phyloP scores from a whole-genome alignment of 2,113 vertebrate species.

The Nycticryphes semicollaris region DNA sequence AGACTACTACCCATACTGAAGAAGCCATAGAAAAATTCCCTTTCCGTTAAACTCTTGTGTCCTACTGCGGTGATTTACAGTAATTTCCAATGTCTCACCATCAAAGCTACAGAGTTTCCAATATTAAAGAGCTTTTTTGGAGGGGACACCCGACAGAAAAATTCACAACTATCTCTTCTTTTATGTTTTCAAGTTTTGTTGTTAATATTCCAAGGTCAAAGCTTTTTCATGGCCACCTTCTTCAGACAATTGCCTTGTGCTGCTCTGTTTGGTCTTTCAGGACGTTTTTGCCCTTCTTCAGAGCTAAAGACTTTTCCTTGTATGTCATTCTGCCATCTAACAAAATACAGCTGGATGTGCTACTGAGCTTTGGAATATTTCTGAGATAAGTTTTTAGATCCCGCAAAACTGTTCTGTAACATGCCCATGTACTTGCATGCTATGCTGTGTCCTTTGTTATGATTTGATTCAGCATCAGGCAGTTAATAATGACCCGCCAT shows the following conservation, averaged over 20 bases:
- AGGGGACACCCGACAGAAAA: too few species aligned
- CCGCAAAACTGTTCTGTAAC: neutral
- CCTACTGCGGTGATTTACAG: neutral
- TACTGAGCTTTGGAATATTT: neutral
- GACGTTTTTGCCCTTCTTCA: neutral
- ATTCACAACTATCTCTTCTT: neutral
- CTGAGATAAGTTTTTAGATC: neutral
- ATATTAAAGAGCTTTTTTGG: neutral
- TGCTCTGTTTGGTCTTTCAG: neutral
- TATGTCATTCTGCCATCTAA: neutral
- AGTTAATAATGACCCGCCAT: neutral
- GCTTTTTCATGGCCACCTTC: neutral
- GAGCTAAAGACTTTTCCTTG: neutral
- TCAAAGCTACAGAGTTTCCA: neutral
- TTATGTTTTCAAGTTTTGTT: neutral
- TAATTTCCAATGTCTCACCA: neutral
- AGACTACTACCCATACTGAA: neutral
- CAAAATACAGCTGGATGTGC: neutral
- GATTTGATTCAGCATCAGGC: neutral
- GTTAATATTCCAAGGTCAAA: neutral
- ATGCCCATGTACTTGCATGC: rapidly evolving
- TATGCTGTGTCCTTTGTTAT: neutral
- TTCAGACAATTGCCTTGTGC: neutral
- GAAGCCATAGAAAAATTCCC: neutral
- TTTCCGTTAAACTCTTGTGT: neutral